Evolutionary conservation across 1,140 invertebrate species (phyloP), one percentile per base, ranked within the genome.

Genomic region (Pomacea maculata): DNA sequence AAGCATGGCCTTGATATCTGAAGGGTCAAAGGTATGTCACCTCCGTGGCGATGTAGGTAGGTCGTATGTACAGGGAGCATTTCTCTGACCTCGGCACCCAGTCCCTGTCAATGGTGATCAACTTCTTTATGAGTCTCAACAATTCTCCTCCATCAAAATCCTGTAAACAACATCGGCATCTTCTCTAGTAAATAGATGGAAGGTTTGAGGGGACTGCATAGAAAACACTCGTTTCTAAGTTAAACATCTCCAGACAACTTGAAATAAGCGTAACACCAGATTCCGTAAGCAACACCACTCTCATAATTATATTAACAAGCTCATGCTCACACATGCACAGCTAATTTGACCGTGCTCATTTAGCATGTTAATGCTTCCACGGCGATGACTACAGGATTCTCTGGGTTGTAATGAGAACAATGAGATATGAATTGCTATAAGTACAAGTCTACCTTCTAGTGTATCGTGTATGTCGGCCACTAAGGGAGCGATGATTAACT

Each of bases 31-130:
- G n/a, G n/a, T 29, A 55, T n/a, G 94, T 95, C 93, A 98, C 97
- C 93, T 99, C 98, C 80, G 96, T 98, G 79, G 96, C 98, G 89
- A 99, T 99, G 63, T 99, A 92, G 1, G 98, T 99, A 65, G 99
- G 99, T 87, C 99, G 93, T 81, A 99, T 95, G 89, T 99, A 99
- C 10, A 99, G 93, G 88, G 97, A 98, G 87, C 96, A 95, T 61
- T 82, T 84, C 12, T 84, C 78, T 10, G 95, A 95, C 90, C 97
- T 95, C 6, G 99, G 99, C 11, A 99, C 97, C 98, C 98, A 99
- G 91, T 99, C 97, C 87, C 96, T 95, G 89, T 99, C 99, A 81
- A 99, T 95, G 87, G 94, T 94, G 74, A 99, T 93, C 68, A 99
- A 93, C 86, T 97, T 94, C 86, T 94, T 94, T 19, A 99, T 93